Conservation (phyloP, 2,113 vertebrate species). For the Jaculus jaculus region DNA sequence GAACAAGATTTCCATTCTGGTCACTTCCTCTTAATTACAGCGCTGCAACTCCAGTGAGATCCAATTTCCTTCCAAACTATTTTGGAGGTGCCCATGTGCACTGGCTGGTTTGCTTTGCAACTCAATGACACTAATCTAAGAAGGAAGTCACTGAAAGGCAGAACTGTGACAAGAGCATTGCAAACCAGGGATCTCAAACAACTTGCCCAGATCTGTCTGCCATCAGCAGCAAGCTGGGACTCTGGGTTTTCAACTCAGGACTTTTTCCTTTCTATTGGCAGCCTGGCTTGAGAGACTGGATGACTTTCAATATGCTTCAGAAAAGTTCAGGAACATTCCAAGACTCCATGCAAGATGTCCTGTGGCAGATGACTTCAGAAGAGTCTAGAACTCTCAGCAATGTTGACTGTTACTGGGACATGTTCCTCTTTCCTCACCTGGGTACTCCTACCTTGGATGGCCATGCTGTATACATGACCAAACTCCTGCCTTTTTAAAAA, state of each 20-base stretch:
- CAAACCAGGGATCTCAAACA: neutral
- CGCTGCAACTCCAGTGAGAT: neutral
- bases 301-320: neutral
- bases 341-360: neutral
- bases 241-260: neutral
- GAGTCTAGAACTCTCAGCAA: neutral
- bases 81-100: neutral
- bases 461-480: accelerated
- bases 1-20: neutral
- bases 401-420: neutral
- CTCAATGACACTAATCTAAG: neutral
- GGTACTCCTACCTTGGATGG: neutral
- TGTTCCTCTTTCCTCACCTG: neutral
- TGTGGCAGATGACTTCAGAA: neutral
- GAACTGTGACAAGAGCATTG: neutral
- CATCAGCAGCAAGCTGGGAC: neutral
- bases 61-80: neutral
- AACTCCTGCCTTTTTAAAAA: too few relatives aligned
- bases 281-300: neutral
- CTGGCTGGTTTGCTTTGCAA: neutral
- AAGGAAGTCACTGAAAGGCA: neutral
- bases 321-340: neutral
- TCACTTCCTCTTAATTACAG: neutral
- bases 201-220: neutral
- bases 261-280: neutral